Base-by-base conservation (phyloP, 2,113 vertebrate species). In the Microtus montanus region DNA sequence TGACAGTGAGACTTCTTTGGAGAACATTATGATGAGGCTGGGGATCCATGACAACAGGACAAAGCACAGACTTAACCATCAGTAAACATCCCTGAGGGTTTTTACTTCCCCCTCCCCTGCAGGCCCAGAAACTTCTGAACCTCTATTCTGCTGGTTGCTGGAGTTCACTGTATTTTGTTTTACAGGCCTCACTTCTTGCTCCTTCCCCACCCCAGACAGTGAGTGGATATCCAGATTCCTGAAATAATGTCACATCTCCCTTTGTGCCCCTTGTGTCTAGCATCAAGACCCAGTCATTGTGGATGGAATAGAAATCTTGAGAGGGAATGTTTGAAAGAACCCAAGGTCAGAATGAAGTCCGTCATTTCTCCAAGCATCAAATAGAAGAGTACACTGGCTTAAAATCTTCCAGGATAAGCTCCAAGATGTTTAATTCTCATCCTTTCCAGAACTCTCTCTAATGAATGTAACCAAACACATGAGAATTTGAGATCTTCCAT, bases 391-490 rank as follows among this genome's bases (percentile, higher is more conserved):
- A 24, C n/a, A 70, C 84, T 74, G 87, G 93, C 47, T 68, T 52
- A 91, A 91, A 96, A 84, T 24, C 63, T 93, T 85, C 33, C 77
- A 95, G 68, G 33, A 90, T n/a, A 75, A n/a, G 35, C 49, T 11
- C 41, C n/a, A 82, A 90, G 71, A 64, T 10, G 54, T 86, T 90
- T 73, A 87, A 93, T 94, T 94, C 77, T 80, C 71, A 58, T 96
- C 92, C 86, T 94, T 89, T 44, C 54, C 82, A 89, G 92, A 96
- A 97, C 89, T 95, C 74, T 74, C 82, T 93, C 85, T 88, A 91
- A 84, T 79, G 95, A 89, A 89, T 70, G 47, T 66, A 93, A 61
- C 90, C 49, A 52, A 96, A 84, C 90, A 94, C 90, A 74, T 91
- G 96, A 92, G 95, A 92, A 70, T 0, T 0, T 84, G 90, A 96